Percentiles rank a stretch among this genome's conserved stretches.
These are phyloP conservation scores for Hypotaenidia okinawae DNA, from an alignment of 2,797 vertebrate genomes.

Conservation along the genomic window DNA sequence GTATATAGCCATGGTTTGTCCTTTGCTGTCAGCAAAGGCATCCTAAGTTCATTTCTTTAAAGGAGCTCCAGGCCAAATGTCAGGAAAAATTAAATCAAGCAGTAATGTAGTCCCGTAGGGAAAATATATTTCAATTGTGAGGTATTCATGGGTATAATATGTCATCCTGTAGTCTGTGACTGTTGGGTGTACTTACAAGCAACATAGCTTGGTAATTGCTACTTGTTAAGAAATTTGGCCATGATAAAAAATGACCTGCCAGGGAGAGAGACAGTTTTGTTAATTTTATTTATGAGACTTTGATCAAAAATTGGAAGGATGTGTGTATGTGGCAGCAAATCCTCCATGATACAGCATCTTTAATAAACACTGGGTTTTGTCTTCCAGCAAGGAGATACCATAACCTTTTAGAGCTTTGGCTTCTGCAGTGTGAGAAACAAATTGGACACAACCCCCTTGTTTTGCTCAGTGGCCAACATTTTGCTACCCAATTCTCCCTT, in stretches of 20 bases:
- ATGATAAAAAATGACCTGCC: conserved; percentile 38
- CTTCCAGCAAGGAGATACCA: neutral
- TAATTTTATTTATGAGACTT: conserved; percentile 59
- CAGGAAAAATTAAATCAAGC: conserved; percentile 75
- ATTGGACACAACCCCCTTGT: neutral
- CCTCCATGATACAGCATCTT: neutral
- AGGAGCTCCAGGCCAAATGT: conserved; percentile 69
- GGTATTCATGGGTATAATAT: conserved; percentile 69
- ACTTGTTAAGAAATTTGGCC: conserved; percentile 63
- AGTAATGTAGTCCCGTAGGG: conserved; percentile 59
- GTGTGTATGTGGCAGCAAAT: neutral
- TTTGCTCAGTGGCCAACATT: neutral
- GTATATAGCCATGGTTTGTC: conserved; percentile 42
- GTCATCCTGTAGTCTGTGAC: conserved; percentile 52
- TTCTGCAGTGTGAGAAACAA: neutral
- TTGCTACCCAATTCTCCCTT: neutral
- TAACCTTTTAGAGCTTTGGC: neutral
- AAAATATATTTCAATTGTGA: conserved; percentile 70
- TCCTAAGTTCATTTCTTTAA: conserved; percentile 69
- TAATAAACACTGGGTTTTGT: neutral
- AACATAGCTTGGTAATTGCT: conserved; percentile 47
- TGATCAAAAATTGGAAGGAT: conserved; percentile 12
- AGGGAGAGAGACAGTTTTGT: conserved; percentile 41
- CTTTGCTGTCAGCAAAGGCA: conserved; percentile 70
- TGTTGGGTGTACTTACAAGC: conserved; percentile 57